These are phyloP conservation scores for Drosophila nasuta DNA, from an alignment of 1,140 invertebrate genomes.

Conservation along the genomic window DNA sequence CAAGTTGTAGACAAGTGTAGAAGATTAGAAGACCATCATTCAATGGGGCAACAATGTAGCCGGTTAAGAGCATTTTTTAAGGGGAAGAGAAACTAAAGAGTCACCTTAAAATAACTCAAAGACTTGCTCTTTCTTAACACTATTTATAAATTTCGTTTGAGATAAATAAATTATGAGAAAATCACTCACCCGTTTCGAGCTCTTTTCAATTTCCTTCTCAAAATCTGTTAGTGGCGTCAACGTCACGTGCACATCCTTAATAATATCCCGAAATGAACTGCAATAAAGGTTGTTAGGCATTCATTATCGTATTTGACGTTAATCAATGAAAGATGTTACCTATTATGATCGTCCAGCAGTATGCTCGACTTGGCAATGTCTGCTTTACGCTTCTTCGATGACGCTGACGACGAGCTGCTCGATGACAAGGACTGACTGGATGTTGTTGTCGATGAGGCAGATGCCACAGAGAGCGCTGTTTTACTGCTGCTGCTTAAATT, in stretches of 20 bases:
- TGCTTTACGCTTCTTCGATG: constrained; percentile 76
- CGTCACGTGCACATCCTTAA: constrained; percentile 81
- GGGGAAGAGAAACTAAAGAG: constrained; percentile 12
- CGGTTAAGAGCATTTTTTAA: not conserved
- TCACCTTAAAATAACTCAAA: constrained; percentile 43
- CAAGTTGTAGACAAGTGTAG: constrained; percentile 61
- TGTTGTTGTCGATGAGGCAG: constrained; percentile 29
- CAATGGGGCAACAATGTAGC: constrained; percentile 60
- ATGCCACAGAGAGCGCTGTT: constrained; percentile 25
- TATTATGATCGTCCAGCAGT: constrained; percentile 73
- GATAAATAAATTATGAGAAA: constrained; percentile 32
- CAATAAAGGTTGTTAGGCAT: not conserved
- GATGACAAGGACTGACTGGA: constrained; percentile 28
- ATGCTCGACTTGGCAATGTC: constrained; percentile 60
- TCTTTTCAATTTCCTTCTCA: constrained; percentile 83
- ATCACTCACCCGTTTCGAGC: constrained; percentile 78
- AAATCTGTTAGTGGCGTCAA: constrained; percentile 80
- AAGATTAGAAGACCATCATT: constrained; percentile 59
- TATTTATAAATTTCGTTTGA: constrained; percentile 44
- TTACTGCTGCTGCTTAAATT: constrained; percentile 52
- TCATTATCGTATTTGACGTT: not conserved
- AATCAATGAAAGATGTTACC: constrained; percentile 41
- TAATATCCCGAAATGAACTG: constrained; percentile 76
- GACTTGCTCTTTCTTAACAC: constrained; percentile 29
- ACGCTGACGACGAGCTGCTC: constrained; percentile 38